Evolutionary conservation across 1,140 invertebrate genomes (phyloP).

Genomic region (Brachionus rubens): DNA sequence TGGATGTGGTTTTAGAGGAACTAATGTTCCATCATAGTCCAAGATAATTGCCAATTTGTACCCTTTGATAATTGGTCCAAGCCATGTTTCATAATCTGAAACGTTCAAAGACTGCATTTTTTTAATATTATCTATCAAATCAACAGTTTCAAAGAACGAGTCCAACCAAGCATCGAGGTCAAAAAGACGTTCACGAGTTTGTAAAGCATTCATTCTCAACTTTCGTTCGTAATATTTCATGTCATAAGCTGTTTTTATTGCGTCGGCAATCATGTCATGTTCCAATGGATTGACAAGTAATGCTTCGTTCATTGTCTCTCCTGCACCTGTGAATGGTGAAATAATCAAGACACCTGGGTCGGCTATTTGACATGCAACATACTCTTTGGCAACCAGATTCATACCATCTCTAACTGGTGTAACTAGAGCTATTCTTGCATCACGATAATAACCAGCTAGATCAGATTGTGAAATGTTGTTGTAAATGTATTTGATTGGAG

Average conservation of each 20-base stretch:
- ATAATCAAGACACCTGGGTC: constrained; percentile 77
- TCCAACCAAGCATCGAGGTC: constrained; percentile 86
- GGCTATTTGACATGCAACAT: constrained; percentile 84
- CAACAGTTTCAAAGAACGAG: constrained; percentile 68
- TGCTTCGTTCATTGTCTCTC: constrained; percentile 65
- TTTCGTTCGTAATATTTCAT: constrained; percentile 82
- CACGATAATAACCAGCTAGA: constrained; percentile 73
- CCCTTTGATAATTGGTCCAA: constrained; percentile 65
- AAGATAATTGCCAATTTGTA: constrained; percentile 77
- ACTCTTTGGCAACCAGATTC: constrained; percentile 89
- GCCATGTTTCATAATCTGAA: constrained; percentile 12
- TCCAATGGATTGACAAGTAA: constrained; percentile 85
- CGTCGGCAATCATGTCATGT: constrained; percentile 77
- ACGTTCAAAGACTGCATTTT: constrained; percentile 32
- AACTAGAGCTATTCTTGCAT: constrained; percentile 77
- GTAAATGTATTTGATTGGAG: constrained; percentile 83
- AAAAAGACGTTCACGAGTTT: constrained; percentile 70
- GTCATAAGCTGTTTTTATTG: constrained; percentile 77
- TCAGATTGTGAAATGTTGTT: constrained; percentile 77
- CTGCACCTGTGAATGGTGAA: constrained; percentile 82
- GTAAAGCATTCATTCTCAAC: constrained; percentile 77
- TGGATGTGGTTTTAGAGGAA: constrained; percentile 80
- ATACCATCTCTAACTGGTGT: constrained; percentile 83
- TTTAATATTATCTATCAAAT: constrained; percentile 48
- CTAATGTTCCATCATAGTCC: constrained; percentile 84